Evolutionary conservation across 1,140 invertebrate genomes (phyloP).

Genomic region (Trichogramma pretiosum): DNA sequence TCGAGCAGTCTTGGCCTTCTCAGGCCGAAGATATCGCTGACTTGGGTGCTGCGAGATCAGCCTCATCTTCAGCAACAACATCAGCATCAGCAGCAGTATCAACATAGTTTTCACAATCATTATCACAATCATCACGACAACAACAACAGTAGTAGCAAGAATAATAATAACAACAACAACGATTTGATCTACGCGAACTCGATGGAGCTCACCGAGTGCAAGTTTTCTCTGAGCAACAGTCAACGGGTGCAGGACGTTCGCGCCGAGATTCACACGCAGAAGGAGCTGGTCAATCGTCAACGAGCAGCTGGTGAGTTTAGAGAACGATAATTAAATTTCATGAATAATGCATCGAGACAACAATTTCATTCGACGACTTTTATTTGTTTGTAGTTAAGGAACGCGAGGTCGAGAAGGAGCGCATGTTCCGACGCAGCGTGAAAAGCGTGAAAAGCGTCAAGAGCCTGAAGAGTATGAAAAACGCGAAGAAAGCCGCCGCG

Average conservation of each 20-base stretch:
- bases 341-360: no score
- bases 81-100: slow-evolving; percentile 9
- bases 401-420: slow-evolving; percentile 21
- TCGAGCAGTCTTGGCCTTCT: slow-evolving; percentile 34
- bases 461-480: slow-evolving; percentile 21
- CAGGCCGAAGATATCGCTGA: slow-evolving; percentile 60
- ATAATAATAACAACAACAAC: slow-evolving; percentile 3
- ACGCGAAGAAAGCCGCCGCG: slow-evolving; percentile 17
- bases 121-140: slow-evolving; percentile 10
- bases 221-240: no score
- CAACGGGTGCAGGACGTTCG: neutral
- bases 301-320: no score
- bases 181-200: neutral
- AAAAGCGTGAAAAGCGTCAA: slow-evolving; percentile 18
- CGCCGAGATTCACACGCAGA: neutral
- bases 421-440: slow-evolving; percentile 25
- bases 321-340: no score
- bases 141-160: slow-evolving; percentile 1
- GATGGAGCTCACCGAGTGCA: no score
- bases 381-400: slow-evolving; percentile 7
- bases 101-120: slow-evolving; percentile 10
- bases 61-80: slow-evolving; percentile 20
- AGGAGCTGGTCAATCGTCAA: no score
- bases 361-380: no score
- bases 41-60: slow-evolving; percentile 58